These are phyloP conservation scores for Erpetoichthys calabaricus DNA, from an alignment of 2,797 vertebrate species.

Conservation along the genomic window DNA sequence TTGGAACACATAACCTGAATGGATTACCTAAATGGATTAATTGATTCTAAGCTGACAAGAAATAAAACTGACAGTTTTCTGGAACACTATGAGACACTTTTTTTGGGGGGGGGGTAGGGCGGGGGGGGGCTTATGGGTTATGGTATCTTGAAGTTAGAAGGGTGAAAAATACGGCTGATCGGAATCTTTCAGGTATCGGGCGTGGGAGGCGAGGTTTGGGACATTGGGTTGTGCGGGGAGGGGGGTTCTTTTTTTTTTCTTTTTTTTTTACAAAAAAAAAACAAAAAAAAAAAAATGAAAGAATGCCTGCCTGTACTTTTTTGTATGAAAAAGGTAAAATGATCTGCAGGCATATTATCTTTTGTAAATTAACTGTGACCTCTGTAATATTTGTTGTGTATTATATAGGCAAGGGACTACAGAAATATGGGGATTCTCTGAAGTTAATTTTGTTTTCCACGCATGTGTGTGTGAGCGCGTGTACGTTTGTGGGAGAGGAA, in stretches of 20 bases:
- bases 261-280: constrained; percentile 22
- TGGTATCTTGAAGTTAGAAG: constrained; percentile 12
- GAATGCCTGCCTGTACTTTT: neutral
- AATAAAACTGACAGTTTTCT: too few relatives aligned
- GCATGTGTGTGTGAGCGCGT: constrained; percentile 34
- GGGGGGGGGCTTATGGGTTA: constrained; percentile 4
- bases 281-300: neutral
- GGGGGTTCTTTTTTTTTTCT: constrained; percentile 25
- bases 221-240: constrained; percentile 10
- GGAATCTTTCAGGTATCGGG: too few relatives aligned
- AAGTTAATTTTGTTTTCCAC: constrained; percentile 38
- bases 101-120: neutral
- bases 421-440: constrained; percentile 17
- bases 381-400: constrained; percentile 51
- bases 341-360: constrained; percentile 46
- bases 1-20: too few relatives aligned
- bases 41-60: too few relatives aligned
- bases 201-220: too few relatives aligned
- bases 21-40: too few relatives aligned
- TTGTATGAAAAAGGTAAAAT: constrained; percentile 7
- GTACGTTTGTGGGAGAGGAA: constrained; percentile 18
- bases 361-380: constrained; percentile 56
- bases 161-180: constrained; percentile 11
- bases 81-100: too few relatives aligned
- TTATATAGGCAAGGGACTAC: constrained; percentile 44